These are phyloP conservation scores for Clitarchus hookeri DNA, from an alignment of 2,888 invertebrate species.

Conservation along the genomic window DNA sequence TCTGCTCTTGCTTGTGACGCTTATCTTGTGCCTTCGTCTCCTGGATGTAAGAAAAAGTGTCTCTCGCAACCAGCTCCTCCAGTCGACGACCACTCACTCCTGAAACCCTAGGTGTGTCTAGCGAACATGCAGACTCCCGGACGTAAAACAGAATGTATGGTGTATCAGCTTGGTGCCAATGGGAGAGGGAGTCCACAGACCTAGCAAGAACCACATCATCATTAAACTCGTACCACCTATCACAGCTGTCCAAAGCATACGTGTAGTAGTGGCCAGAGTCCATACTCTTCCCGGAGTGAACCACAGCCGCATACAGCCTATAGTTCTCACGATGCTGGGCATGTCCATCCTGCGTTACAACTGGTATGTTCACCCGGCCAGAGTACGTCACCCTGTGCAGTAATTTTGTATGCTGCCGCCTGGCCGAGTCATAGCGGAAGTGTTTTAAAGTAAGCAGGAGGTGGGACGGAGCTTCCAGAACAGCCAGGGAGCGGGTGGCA, in stretches of 20 bases:
- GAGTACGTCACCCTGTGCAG: slow-evolving; percentile 69
- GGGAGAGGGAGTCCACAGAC: slow-evolving; percentile 58
- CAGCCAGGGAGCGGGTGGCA: slow-evolving; percentile 71
- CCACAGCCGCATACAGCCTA: slow-evolving; percentile 78
- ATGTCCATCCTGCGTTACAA: slow-evolving; percentile 41
- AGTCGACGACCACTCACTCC: slow-evolving; percentile 49
- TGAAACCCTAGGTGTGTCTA: slow-evolving; percentile 46
- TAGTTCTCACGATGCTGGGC: slow-evolving; percentile 54
- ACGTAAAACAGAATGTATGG: slow-evolving; percentile 82
- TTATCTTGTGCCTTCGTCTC: slow-evolving; percentile 48
- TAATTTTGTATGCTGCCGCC: slow-evolving; percentile 77
- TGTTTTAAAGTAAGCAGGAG: slow-evolving; percentile 81
- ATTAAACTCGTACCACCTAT: slow-evolving; percentile 79
- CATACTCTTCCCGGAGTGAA: slow-evolving; percentile 81
- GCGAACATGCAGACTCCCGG: slow-evolving; percentile 45
- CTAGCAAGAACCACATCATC: slow-evolving; percentile 69
- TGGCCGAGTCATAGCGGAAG: slow-evolving; percentile 74
- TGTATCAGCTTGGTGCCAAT: slow-evolving; percentile 71
- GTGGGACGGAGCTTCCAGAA: slow-evolving; percentile 75
- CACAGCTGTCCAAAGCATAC: slow-evolving; percentile 68
- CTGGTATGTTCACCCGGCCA: slow-evolving; percentile 58
- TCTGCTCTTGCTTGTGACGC: slow-evolving; percentile 44
- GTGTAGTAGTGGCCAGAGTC: slow-evolving; percentile 90
- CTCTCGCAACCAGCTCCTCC: slow-evolving; percentile 50
- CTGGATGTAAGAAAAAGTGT: slow-evolving; percentile 48